Base-by-base conservation (phyloP, 2,888 invertebrate species). In the Scaptomyza caliginosa region DNA sequence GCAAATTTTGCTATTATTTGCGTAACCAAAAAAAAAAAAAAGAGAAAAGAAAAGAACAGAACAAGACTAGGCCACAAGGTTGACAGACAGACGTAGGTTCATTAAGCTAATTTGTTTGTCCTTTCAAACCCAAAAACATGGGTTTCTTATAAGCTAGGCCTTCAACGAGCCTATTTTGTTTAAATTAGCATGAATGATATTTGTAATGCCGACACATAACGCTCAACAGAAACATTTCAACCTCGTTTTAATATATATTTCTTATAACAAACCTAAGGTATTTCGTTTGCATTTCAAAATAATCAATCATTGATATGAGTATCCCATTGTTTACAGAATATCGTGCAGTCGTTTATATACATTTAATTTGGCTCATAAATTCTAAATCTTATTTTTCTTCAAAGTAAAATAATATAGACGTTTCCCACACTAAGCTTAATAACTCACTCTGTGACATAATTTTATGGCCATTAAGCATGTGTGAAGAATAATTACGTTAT, bases 1-100 rank as follows among this genome's bases (percentile, higher is more conserved):
- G 52, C 64, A 77, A 81, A 60, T 58, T 38, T 54, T 30, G 48
- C n/a, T 40, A 40, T n/a, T 49, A 67, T 67, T 62, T 78, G 38
- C 55, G 17, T 36, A 54, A 45, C n/a, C 30, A 36, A 58, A 10
- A 28, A 55, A 30, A 52, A 13, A 30, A 32, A 32, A 13, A 13
- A 13, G 2, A 21, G 21, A 21, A 36, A 58, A 10, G 46, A 55
- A 30, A 52, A 13, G 13, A 32, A 32, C 5, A 13, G 6, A 51
- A 26, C 34, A 50, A 10, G 24, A 32, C 10, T 23, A 24, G 21
- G 7, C 42, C 36, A 59, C 36, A 52, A 54, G 7, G 5, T 30
- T 21, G 17, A n/a, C 21, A 26, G 23, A 24, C 34, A 52, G 30
- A 16, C 16, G 4, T 39, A 23, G 49, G 28, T 58, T 73, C 39